phyloP scores from a whole-genome alignment of 92 coral and sea anemone species.

The Zoanthus solanderi region DNA sequence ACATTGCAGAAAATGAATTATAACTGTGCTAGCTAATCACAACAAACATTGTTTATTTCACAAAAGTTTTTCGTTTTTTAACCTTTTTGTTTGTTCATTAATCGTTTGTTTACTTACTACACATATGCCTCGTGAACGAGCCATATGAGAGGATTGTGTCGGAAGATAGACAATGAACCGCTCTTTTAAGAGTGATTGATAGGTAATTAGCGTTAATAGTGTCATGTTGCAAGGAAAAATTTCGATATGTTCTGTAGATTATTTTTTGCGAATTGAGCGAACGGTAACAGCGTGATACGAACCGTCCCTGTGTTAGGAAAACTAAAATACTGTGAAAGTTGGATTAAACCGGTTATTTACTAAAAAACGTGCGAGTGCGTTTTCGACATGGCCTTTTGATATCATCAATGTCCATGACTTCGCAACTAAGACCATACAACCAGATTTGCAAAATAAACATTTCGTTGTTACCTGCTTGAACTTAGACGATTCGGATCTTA shows the following conservation, averaged over 20 bases:
- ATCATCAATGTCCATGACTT: too few relatives aligned
- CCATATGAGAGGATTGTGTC: constrained; percentile 36
- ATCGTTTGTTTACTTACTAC: not conserved
- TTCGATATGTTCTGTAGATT: too few relatives aligned
- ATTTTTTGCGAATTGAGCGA: too few relatives aligned
- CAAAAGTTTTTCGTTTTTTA: not conserved
- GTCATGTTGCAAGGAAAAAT: too few relatives aligned
- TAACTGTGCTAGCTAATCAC: constrained; percentile 15
- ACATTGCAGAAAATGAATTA: constrained; percentile 7
- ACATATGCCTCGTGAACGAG: constrained; percentile 27
- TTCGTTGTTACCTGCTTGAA: too few relatives aligned
- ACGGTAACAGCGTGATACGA: too few relatives aligned
- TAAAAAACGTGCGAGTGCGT: not conserved
- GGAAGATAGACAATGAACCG: not conserved
- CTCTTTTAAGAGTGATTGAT: not conserved
- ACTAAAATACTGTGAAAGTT: too few relatives aligned
- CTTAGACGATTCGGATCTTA: too few relatives aligned
- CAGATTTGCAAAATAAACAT: too few relatives aligned
- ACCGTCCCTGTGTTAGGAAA: too few relatives aligned
- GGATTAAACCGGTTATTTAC: too few relatives aligned
- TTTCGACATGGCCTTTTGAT: not conserved
- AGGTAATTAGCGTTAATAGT: not conserved
- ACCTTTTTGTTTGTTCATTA: not conserved
- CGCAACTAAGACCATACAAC: too few relatives aligned
- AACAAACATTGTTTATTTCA: not conserved